These are phyloP conservation scores for Hemicentrotus pulcherrimus DNA, from an alignment of 35 echinoderm and acorn worm genomes.

Conservation along the genomic window DNA sequence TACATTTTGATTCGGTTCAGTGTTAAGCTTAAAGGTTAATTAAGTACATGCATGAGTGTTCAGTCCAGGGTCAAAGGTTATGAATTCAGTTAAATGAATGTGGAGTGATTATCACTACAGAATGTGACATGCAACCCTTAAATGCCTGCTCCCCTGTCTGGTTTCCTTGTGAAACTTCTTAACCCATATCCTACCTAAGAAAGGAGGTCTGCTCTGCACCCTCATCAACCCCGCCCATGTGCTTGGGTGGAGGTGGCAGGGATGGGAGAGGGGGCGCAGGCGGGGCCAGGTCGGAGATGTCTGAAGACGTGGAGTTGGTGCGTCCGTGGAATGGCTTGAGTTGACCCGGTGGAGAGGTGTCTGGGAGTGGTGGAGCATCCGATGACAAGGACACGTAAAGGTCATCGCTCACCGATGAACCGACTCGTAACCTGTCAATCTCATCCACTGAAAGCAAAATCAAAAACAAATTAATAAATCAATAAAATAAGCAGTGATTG, in stretches of 20 bases:
- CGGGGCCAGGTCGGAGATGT: constrained; percentile 47
- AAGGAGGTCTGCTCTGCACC: not conserved
- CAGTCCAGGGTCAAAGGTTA: no score
- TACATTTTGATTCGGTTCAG: no score
- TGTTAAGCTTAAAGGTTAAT: no score
- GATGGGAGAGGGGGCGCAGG: constrained; percentile 46
- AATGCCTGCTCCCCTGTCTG: no score
- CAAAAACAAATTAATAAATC: not conserved
- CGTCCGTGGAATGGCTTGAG: not conserved
- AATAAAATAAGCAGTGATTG: no score
- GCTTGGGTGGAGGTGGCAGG: constrained; percentile 47
- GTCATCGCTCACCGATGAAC: not conserved
- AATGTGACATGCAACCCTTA: no score
- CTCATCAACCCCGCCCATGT: not conserved
- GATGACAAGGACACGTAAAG: not conserved
- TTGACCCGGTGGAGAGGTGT: constrained; percentile 32
- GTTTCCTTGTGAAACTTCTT: no score
- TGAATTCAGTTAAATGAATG: no score
- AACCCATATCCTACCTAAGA: not conserved
- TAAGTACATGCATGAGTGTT: no score
- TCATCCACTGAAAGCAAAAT: constrained; percentile 39
- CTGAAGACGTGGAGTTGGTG: constrained; percentile 59
- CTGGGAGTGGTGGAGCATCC: constrained; percentile 38
- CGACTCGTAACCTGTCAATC: constrained; percentile 43
- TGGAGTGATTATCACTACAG: no score